These are phyloP conservation scores for Psittacara wagleri DNA, from an alignment of 2,113 vertebrate genomes.

Conservation along the genomic window DNA sequence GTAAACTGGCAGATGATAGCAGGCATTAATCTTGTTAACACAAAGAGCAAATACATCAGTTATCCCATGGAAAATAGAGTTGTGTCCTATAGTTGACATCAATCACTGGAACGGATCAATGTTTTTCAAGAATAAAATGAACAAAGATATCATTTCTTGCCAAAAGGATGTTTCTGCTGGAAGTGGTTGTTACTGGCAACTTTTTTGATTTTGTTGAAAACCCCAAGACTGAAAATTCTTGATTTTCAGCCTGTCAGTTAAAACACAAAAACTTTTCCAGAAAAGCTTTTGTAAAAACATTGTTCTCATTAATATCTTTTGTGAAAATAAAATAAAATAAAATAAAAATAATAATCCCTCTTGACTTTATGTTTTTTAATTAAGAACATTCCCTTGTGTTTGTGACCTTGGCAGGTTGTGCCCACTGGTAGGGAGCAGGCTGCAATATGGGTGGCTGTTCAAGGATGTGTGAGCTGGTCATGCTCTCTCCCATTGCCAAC, in stretches of 20 bases:
- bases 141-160: slow-evolving; percentile 20
- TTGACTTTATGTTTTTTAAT: neutral
- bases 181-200: neutral
- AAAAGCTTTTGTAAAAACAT: neutral
- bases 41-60: neutral
- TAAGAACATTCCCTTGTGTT: neutral
- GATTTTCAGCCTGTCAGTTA: slow-evolving; percentile 37
- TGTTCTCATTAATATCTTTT: neutral
- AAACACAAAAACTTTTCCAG: neutral
- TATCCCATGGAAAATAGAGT: slow-evolving; percentile 21
- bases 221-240: slow-evolving; percentile 10
- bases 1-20: slow-evolving; percentile 1
- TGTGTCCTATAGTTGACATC: slow-evolving; percentile 17
- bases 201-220: slow-evolving; percentile 30
- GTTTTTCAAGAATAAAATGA: slow-evolving; percentile 52
- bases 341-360: neutral
- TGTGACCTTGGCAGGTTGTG: neutral
- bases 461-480: neutral
- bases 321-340: neutral
- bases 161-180: slow-evolving; percentile 45
- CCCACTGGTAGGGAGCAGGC: neutral
- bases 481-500: neutral
- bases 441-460: neutral
- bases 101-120: slow-evolving; percentile 30
- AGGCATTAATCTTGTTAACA: slow-evolving; percentile 41